Evolutionary conservation across 2,888 invertebrate genomes (phyloP).

Genomic region (Bombylius major): DNA sequence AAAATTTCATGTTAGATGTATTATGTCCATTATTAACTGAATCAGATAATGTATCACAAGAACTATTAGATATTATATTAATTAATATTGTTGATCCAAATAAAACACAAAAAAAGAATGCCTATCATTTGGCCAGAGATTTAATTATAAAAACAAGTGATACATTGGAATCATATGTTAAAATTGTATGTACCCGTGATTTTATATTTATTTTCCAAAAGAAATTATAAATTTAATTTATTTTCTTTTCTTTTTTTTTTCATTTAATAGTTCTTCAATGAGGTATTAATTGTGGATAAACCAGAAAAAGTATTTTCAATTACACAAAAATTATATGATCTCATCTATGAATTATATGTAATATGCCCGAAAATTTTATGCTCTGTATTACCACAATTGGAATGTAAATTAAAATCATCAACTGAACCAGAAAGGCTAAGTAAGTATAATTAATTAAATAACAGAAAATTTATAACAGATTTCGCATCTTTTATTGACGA

Average conservation of each 20-base stretch:
- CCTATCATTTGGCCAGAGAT: conserved; percentile 83
- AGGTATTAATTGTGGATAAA: conserved; percentile 84
- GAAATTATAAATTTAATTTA: neutral
- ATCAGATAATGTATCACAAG: conserved; percentile 88
- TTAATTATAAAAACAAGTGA: conserved; percentile 82
- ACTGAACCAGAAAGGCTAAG: conserved; percentile 76
- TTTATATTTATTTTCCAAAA: neutral
- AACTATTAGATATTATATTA: conserved; percentile 84
- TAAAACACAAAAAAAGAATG: conserved; percentile 79
- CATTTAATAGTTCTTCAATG: conserved; percentile 77
- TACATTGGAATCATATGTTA: conserved; percentile 87
- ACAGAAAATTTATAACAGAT: no score
- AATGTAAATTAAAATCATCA: conserved; percentile 87
- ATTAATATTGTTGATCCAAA: conserved; percentile 89
- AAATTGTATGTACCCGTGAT: conserved; percentile 47
- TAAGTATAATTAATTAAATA: conserved; percentile 17
- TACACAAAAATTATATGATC: conserved; percentile 78
- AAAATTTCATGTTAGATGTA: conserved; percentile 93
- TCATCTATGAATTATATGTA: conserved; percentile 91
- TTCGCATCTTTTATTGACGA: no score
- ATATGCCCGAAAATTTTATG: conserved; percentile 78
- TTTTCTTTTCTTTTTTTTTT: neutral
- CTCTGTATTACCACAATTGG: conserved; percentile 84
- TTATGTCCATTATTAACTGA: conserved; percentile 89
- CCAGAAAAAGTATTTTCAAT: conserved; percentile 70